Base-by-base conservation (phyloP, 2,113 vertebrate genomes). In the Microcebus griseorufus region DNA sequence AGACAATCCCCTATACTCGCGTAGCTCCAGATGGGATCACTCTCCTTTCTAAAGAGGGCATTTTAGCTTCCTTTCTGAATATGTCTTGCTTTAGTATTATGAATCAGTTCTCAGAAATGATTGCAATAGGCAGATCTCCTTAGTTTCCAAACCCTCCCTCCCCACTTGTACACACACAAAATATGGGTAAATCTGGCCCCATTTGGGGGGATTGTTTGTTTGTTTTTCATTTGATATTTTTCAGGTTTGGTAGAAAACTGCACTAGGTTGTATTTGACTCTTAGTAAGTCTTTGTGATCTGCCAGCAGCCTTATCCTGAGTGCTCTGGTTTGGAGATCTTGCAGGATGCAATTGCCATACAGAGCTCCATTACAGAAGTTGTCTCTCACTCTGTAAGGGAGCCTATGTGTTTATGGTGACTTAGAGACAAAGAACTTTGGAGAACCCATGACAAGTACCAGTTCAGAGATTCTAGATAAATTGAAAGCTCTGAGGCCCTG, bases 21-120 rank as follows among this genome's bases (percentile, higher is more conserved):
- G 0, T 78, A 93, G 86, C 70, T 86, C 75, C 90, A 67, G 91
- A 87, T 94, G 92, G 83, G 80, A 96, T 94, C 51, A 18, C 34
- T 95, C 65, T 96, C 53, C 70, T 82, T 97, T 97, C 76, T 96
- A 90, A 97, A 95, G 84, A 96, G 92, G 81, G 51, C 65, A 0
- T 76, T 97, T 98, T 67, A 65, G 23, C 9, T 87, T 95, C 51
- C 32, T 88, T 7, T 81, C 75, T 32, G 25, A 89, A 2, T 27
- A 64, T 89, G 60, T 20, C 55, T 87, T 62, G 0, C 80, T 90
- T 69, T 79, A 76, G 4, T 9, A 48, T 32, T 93, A 76, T 95
- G 79, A n/a, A 69, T 32, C 32, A 39, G 45, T 45, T 76, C 69
- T 96, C 62, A 92, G 83, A 94, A 93, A 14, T 42, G 0, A 55